A percentile compares a stretch with the other conserved stretches of the same genome.
These are phyloP conservation scores for Cheilosia vulpina DNA, from an alignment of 2,888 invertebrate species.

Conservation along the genomic window DNA sequence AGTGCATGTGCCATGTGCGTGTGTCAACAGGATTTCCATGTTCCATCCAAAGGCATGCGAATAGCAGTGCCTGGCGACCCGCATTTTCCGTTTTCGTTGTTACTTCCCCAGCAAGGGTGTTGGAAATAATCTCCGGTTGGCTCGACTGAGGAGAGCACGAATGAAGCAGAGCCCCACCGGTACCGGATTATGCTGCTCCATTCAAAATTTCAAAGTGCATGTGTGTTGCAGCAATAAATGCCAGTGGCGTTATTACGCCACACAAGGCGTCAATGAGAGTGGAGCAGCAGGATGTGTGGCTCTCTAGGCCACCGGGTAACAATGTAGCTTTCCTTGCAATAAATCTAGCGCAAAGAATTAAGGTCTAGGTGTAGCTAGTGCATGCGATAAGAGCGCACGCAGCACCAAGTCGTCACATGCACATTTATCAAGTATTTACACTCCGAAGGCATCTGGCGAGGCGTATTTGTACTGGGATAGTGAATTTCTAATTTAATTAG, in stretches of 20 bases:
- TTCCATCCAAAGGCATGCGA: constrained; percentile 34
- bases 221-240: constrained; percentile 53
- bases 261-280: constrained; percentile 30
- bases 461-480: constrained; percentile 13
- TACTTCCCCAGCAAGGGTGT: constrained; percentile 42
- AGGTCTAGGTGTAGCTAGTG: constrained; percentile 18
- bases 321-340: constrained; percentile 34
- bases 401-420: constrained; percentile 15
- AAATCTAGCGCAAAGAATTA: constrained; percentile 41
- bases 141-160: constrained; percentile 21
- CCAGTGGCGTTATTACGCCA: constrained; percentile 60
- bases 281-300: constrained; percentile 54
- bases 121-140: constrained; percentile 66
- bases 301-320: constrained; percentile 64
- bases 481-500: constrained; percentile 67
- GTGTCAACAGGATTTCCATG: constrained; percentile 55
- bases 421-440: constrained; percentile 40
- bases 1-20: constrained; percentile 18
- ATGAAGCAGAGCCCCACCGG: background rate
- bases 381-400: constrained; percentile 43
- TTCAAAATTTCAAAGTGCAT: constrained; percentile 18
- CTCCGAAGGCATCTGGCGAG: background rate
- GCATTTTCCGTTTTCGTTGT: constrained; percentile 14
- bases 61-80: constrained; percentile 25
- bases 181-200: constrained; percentile 37